phyloP scores from a whole-genome alignment of 2,888 invertebrate species.

The Odontocolon sp. region DNA sequence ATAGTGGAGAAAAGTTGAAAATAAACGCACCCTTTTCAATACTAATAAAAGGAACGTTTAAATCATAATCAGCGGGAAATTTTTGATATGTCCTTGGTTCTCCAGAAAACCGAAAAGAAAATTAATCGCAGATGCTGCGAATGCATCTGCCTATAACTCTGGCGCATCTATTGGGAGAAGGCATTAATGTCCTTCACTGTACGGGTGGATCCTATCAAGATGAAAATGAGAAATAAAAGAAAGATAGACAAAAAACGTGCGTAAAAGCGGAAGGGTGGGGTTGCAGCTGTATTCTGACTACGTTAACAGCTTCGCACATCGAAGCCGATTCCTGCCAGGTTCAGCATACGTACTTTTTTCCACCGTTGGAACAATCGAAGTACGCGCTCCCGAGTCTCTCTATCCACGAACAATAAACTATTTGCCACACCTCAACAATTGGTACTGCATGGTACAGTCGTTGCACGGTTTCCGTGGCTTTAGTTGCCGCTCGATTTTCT shows the following conservation, averaged over 20 bases:
- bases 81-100: too few species aligned
- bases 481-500: constrained; percentile 10
- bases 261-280: constrained; percentile 24
- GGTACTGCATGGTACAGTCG: constrained; percentile 44
- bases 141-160: too few species aligned
- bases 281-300: too few species aligned
- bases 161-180: too few species aligned
- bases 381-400: constrained; percentile 46
- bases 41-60: too few species aligned
- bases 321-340: background rate
- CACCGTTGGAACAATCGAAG: constrained; percentile 49
- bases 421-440: constrained; percentile 65
- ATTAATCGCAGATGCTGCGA: too few species aligned
- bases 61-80: too few species aligned
- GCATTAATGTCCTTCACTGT: too few species aligned
- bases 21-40: too few species aligned
- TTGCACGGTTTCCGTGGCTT: background rate
- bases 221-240: background rate
- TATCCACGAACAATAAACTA: constrained; percentile 64
- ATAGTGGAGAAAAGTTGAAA: constrained; percentile 2
- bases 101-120: too few species aligned
- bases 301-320: constrained; percentile 33
- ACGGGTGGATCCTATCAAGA: too few species aligned
- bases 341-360: constrained; percentile 11
- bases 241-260: constrained; percentile 15